phyloP scores from a whole-genome alignment of 2,113 vertebrate species.

The Paradoxurus hermaphroditus region DNA sequence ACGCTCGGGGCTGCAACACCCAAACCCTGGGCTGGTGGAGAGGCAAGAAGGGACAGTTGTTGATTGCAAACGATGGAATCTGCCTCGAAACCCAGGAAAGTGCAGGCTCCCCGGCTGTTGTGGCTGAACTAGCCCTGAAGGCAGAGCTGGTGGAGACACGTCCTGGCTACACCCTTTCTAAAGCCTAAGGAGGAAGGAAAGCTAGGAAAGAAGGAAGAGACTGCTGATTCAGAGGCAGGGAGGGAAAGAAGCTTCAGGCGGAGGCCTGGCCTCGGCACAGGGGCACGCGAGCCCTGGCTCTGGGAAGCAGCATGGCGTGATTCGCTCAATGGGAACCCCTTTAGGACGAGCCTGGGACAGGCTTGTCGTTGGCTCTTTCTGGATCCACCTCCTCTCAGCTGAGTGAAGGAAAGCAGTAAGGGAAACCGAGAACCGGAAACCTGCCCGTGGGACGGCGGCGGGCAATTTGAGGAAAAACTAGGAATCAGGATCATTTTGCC shows the following conservation, averaged over 20 bases:
- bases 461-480: background rate
- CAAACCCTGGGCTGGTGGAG: rapidly evolving
- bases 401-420: background rate
- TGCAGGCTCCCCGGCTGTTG: background rate
- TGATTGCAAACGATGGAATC: background rate
- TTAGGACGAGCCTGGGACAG: background rate
- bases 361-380: background rate
- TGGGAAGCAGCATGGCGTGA: background rate
- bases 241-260: background rate
- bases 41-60: background rate
- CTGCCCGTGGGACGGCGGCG: background rate
- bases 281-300: background rate
- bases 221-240: background rate
- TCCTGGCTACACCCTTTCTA: background rate
- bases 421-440: background rate
- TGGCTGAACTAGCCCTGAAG: background rate
- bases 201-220: background rate
- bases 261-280: background rate
- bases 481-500: background rate
- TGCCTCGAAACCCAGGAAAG: background rate
- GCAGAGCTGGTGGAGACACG: background rate
- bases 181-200: background rate
- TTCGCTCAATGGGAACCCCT: background rate
- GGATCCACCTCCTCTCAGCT: background rate
- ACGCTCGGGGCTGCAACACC: rapidly evolving